Evolutionary conservation across 2,797 vertebrate genomes (phyloP), one percentile per base, ranked within the genome.

Genomic region (Phalloptychus januarius): DNA sequence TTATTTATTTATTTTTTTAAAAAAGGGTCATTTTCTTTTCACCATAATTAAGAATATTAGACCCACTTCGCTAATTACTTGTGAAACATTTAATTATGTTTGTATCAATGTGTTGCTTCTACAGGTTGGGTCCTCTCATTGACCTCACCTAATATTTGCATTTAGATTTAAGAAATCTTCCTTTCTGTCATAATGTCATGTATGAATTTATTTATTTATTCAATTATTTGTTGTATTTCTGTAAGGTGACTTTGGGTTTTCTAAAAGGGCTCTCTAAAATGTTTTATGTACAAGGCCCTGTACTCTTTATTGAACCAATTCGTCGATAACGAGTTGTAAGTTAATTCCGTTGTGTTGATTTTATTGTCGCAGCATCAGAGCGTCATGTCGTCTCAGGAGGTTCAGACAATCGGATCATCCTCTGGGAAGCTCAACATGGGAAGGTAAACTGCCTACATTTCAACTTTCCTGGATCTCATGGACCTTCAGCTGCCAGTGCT

Each of bases 341-440:
- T 23, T 12, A 25, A 13, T 65, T 18, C 3, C 7, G 0, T 70
- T 44, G 40, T 28, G 33, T 45, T 48, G 25, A 77, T 65, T 28
- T 71, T 87, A 1, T 78, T 71, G 48, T 56, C 3, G 2, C 84
- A 99, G 98, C 92, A 93, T 77, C 90, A 80, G 97, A 97, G 89
- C 94, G 83, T 16, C 95, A 96, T 79, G 92, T 99, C 79, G 91
- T 99, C 84, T 99, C 98, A 78, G 98, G 98, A 92, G 96, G 95
- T 58, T 97, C 98, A 67, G 98, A 99, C 93, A 95, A 96, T 87
- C 93, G 86, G 4, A 85, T 99, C 73, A 95, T 99, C 86, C 81
- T 98, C 78, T 99, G 98, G 98, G 93, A 96, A 87, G 89, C 80
- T n/a, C 94, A 93, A 73, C 93, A 95, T 92, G 95, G 91, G 52